Conservation (phyloP, 2,113 vertebrate genomes). For the Chrysemys picta region DNA sequence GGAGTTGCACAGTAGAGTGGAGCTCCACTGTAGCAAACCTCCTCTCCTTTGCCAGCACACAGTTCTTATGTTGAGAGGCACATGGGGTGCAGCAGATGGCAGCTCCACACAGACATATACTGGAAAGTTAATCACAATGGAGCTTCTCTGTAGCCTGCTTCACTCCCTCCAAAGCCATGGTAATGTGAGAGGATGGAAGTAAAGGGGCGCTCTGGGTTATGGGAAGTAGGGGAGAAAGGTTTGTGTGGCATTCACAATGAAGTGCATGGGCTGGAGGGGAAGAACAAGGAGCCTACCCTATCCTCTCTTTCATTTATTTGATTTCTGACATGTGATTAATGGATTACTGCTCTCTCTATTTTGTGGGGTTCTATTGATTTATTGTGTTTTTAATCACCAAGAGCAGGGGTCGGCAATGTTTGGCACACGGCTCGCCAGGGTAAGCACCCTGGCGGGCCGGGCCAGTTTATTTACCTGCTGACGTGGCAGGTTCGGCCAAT, state of each 20-base stretch:
- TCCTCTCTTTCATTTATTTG: neutral
- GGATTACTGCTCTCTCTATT: neutral
- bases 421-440: no score
- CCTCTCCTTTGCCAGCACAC: neutral
- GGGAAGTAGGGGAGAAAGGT: neutral
- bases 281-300: neutral
- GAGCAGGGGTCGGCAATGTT: neutral
- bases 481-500: no score
- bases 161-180: neutral
- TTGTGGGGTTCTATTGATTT: neutral
- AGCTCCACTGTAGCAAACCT: neutral
- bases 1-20: neutral
- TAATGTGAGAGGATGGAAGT: neutral
- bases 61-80: neutral
- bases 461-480: no score
- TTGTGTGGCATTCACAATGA: neutral
- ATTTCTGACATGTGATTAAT: neutral
- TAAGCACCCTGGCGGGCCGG: no score
- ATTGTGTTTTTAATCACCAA: neutral
- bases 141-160: neutral
- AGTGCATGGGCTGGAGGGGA: neutral
- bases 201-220: neutral
- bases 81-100: neutral
- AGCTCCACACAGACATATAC: neutral
- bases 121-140: neutral